These are phyloP conservation scores for Acrocephalus arundinaceus DNA, from an alignment of 2,113 vertebrate species.

Conservation along the genomic window DNA sequence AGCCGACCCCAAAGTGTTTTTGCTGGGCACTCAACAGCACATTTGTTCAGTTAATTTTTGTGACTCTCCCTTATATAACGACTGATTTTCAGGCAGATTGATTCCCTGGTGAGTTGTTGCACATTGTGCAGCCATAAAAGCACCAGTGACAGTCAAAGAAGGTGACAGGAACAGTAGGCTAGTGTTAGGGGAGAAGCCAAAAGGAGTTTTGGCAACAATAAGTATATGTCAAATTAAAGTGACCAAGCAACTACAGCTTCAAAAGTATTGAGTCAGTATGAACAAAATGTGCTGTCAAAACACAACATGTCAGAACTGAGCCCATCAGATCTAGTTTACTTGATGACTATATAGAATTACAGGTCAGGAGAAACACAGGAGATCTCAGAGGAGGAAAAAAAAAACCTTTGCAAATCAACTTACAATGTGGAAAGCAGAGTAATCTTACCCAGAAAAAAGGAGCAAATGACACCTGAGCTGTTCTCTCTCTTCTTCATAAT, in stretches of 20 bases:
- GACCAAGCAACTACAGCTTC: slow-evolving; percentile 57
- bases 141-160: slow-evolving; percentile 40
- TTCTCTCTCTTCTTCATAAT: background rate
- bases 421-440: background rate
- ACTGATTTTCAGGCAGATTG: slow-evolving; percentile 41
- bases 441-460: background rate
- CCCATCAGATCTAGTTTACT: slow-evolving; percentile 43
- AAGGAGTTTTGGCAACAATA: slow-evolving; percentile 59
- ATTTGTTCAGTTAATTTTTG: slow-evolving; percentile 17
- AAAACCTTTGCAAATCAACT: slow-evolving; percentile 30
- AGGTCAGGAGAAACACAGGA: slow-evolving; percentile 38
- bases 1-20: background rate
- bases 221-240: slow-evolving; percentile 51
- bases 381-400: background rate
- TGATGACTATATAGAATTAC: slow-evolving; percentile 54
- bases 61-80: slow-evolving; percentile 9
- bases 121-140: slow-evolving; percentile 59
- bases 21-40: background rate
- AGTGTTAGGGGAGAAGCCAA: slow-evolving; percentile 61
- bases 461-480: background rate
- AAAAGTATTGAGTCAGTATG: slow-evolving; percentile 59
- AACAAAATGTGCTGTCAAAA: slow-evolving; percentile 68
- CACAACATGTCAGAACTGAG: slow-evolving; percentile 47
- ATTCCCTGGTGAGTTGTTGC: slow-evolving; percentile 50
- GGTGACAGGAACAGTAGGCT: slow-evolving; percentile 60